phyloP scores from a whole-genome alignment of 1,140 invertebrate species.

The Archegozetes longisetosus region DNA sequence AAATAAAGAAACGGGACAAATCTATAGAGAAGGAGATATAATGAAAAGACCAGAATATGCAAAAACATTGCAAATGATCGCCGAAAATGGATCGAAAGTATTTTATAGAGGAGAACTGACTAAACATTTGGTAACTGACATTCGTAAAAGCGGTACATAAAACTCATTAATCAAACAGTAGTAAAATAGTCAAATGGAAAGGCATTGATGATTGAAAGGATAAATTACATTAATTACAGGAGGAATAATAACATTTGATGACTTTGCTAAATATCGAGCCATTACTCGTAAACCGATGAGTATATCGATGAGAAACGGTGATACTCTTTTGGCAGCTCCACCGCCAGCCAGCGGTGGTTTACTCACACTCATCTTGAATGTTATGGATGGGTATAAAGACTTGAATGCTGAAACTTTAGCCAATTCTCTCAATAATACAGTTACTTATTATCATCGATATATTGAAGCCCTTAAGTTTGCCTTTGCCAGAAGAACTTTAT shows the following conservation, averaged over 20 bases:
- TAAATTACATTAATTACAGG: too few relatives aligned
- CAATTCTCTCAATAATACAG: constrained; percentile 4
- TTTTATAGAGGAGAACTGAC: too few relatives aligned
- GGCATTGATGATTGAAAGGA: neutral
- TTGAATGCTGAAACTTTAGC: constrained; percentile 7
- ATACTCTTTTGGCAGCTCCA: constrained; percentile 38
- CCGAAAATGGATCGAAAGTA: too few relatives aligned
- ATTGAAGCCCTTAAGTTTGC: constrained; percentile 85
- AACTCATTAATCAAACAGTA: too few relatives aligned
- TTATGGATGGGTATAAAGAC: constrained; percentile 41
- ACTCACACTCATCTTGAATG: constrained; percentile 59
- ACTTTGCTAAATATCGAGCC: neutral
- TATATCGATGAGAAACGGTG: too few relatives aligned
- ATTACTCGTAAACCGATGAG: too few relatives aligned
- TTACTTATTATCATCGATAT: constrained; percentile 63
- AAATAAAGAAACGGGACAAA: too few relatives aligned
- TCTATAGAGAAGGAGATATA: too few relatives aligned
- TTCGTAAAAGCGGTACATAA: too few relatives aligned
- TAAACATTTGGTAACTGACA: too few relatives aligned
- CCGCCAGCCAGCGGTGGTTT: constrained; percentile 62
- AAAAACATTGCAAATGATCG: too few relatives aligned
- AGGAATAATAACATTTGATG: neutral
- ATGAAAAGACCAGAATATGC: too few relatives aligned
- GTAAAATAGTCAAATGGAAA: neutral
- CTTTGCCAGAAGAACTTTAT: constrained; percentile 49